Base-by-base conservation (phyloP, 2,888 invertebrate genomes). In the Drymonia ruficornis region DNA sequence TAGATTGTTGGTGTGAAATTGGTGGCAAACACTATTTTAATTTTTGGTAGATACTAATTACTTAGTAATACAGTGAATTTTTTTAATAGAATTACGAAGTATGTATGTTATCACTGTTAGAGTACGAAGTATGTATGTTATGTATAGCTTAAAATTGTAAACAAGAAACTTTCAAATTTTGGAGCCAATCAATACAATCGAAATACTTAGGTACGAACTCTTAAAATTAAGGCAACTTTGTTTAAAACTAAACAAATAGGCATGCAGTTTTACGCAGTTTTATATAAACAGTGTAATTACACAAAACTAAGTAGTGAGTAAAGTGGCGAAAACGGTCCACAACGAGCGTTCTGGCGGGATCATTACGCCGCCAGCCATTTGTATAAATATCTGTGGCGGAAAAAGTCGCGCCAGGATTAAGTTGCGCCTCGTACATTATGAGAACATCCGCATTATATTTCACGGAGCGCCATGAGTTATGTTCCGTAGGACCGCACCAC, bases 381-480 rank as follows among this genome's bases (percentile, higher is more conserved):
- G 79, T 80, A 83, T 83, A 83, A 81, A 84, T 84, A 84, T 81
- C 79, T 76, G 74, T 65, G 76, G 78, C 72, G 80, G 83, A 86
- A 87, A 87, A 89, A 89, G 80, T 84, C 79, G 81, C 74, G 74
- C 68, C 75, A 72, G 84, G 86, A 88, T 88, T 87, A 89, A 86
- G 86, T 89, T 84, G 83, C 87, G 80, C 84, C 83, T 85, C 85
- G 87, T 90, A 89, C 86, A 86, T 88, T 89, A 88, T 82, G 84
- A 83, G 86, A 82, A 87, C 81, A 86, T 87, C 87, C 88, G 88
- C 87, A 84, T 89, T 87, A 89, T 89, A 89, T 88, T 87, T 88
- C 86, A 87, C 84, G 78, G 81, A 79, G 83, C 74, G 81, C 78
- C 85, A 84, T 89, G 88, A 89, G 80, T 88, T 87, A 89, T 87